phyloP scores from a whole-genome alignment of 1,140 invertebrate species.

The Propsilocerus akamusi region DNA sequence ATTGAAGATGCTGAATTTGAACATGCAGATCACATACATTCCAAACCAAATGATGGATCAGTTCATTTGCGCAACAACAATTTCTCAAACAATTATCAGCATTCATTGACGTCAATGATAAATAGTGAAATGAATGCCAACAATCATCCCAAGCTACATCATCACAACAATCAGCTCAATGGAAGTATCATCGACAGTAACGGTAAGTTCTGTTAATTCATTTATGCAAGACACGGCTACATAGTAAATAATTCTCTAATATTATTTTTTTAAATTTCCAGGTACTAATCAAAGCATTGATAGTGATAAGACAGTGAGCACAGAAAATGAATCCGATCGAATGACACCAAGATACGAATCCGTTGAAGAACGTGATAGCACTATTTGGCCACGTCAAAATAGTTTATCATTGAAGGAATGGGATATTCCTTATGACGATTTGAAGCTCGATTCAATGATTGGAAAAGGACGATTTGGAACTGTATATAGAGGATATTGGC shows the following conservation, averaged over 20 bases:
- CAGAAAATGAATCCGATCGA: slow-evolving; percentile 70
- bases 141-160: too few species aligned
- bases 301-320: slow-evolving; percentile 69
- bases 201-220: neutral
- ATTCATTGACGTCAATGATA: neutral
- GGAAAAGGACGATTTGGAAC: slow-evolving; percentile 87
- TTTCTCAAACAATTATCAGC: neutral
- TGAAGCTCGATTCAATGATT: slow-evolving; percentile 70
- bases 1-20: neutral
- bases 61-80: neutral
- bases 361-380: slow-evolving; percentile 56
- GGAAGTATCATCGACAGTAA: slow-evolving; percentile 1
- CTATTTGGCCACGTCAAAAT: slow-evolving; percentile 71
- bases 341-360: slow-evolving; percentile 68
- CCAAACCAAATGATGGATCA: slow-evolving; percentile 16
- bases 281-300: slow-evolving; percentile 58
- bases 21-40: neutral
- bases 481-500: slow-evolving; percentile 91
- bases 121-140: too few species aligned
- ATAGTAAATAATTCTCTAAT: neutral
- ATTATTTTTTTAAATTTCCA: slow-evolving; percentile 27
- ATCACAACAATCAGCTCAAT: slow-evolving; percentile 1
- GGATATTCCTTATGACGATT: slow-evolving; percentile 93
- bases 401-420: slow-evolving; percentile 88
- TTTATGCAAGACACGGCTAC: neutral